phyloP scores from a whole-genome alignment of 2,888 invertebrate species.

The Gymnosoma rotundatum region DNA sequence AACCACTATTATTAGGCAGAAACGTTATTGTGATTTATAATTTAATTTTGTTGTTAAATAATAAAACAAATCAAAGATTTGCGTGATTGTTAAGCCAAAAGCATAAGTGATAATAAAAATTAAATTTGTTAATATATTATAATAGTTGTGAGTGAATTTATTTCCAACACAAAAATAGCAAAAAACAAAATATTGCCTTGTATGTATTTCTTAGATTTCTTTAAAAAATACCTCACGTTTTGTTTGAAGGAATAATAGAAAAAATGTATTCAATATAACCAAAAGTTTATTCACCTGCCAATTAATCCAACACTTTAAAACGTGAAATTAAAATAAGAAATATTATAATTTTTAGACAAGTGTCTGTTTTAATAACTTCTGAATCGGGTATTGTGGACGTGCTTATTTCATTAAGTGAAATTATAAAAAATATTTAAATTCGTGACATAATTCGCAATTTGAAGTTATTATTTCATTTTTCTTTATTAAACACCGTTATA shows the following conservation, averaged over 20 bases:
- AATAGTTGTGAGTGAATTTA: constrained; percentile 27
- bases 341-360: constrained; percentile 1
- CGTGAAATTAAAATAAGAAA: constrained; percentile 1
- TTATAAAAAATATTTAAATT: constrained; percentile 71
- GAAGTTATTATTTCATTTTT: constrained; percentile 59
- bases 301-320: not conserved
- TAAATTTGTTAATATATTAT: not conserved
- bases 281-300: constrained; percentile 70
- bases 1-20: not conserved
- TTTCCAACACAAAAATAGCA: not conserved
- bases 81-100: constrained; percentile 9
- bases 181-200: not conserved
- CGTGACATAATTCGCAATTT: constrained; percentile 70
- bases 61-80: constrained; percentile 3
- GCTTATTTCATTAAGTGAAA: constrained; percentile 1
- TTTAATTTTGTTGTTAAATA: constrained; percentile 5
- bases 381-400: not conserved
- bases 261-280: constrained; percentile 18
- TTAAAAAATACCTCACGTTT: constrained; percentile 39
- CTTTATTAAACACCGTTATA: constrained; percentile 74
- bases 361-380: constrained; percentile 12
- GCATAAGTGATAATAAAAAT: not conserved
- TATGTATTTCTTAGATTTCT: not conserved
- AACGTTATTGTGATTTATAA: constrained; percentile 26
- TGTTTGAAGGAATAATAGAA: not conserved